Evolutionary conservation across 2,888 invertebrate genomes (phyloP).

Genomic region (Toxonevra muliebris): DNA sequence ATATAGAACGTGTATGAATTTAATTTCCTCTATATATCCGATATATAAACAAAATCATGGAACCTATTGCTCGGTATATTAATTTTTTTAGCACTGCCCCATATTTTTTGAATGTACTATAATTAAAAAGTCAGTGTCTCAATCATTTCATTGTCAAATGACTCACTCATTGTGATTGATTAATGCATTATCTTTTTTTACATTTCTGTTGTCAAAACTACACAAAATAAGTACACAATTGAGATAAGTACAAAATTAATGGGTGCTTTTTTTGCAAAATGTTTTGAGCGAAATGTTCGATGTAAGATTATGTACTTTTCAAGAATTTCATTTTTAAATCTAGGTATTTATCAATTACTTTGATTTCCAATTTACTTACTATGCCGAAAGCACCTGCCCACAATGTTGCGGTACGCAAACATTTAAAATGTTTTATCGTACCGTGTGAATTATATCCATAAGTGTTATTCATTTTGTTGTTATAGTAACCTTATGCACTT

Average conservation of each 20-base stretch:
- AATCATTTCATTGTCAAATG: no score
- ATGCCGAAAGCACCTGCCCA: slow-evolving; percentile 42
- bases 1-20: no score
- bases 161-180: no score
- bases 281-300: not conserved
- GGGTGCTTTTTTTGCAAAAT: not conserved
- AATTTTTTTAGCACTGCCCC: no score
- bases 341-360: not conserved
- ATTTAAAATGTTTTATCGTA: slow-evolving; percentile 34
- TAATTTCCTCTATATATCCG: no score
- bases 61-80: no score
- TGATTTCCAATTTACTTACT: slow-evolving; percentile 35
- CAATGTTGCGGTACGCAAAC: slow-evolving; percentile 32
- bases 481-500: not conserved
- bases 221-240: not conserved
- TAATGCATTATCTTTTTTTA: no score
- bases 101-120: no score
- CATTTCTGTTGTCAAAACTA: not conserved
- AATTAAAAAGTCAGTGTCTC: no score
- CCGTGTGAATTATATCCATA: slow-evolving; percentile 31
- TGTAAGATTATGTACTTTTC: no score
- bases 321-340: not conserved
- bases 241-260: not conserved
- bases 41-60: no score
- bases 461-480: slow-evolving; percentile 26